These are phyloP conservation scores for Lordiphosa fenestrarum DNA, from an alignment of 2,888 invertebrate species.

Conservation along the genomic window DNA sequence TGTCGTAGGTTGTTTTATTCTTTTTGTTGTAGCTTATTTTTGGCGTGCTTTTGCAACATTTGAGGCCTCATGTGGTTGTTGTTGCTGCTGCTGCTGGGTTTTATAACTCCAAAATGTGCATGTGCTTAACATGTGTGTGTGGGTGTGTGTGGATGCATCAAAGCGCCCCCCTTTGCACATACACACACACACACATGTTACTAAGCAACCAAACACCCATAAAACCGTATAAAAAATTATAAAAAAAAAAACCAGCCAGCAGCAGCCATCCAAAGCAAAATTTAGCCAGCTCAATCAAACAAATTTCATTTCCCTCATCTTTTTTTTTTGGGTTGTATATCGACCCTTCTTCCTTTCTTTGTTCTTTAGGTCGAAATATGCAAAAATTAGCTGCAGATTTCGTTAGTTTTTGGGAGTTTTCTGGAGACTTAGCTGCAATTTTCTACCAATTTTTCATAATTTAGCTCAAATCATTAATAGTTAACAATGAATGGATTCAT, in stretches of 20 bases:
- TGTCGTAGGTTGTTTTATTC: conserved; percentile 52
- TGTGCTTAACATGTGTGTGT: conserved; percentile 10
- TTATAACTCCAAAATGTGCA: conserved; percentile 8
- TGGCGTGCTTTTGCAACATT: conserved; percentile 10
- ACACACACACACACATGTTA: conserved; percentile 14
- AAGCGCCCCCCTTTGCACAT: conserved; percentile 1
- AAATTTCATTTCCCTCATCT: not conserved
- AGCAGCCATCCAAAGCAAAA: conserved; percentile 1
- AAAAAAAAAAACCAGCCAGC: not conserved
- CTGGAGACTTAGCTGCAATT: no score
- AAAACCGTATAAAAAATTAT: conserved; percentile 1
- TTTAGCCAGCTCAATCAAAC: not conserved
- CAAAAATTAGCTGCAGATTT: no score
- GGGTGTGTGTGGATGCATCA: not conserved
- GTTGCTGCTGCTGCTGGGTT: conserved; percentile 14
- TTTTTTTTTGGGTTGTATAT: no score
- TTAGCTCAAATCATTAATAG: no score
- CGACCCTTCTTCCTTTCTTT: no score
- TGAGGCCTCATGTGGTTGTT: not conserved
- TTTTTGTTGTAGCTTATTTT: conserved; percentile 15
- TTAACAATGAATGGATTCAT: no score
- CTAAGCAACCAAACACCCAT: conserved; percentile 6
- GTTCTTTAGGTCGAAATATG: no score
- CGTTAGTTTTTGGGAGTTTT: no score
- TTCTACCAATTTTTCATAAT: no score